Evolutionary conservation across 2,888 invertebrate genomes (phyloP).

Genomic region (Fragum sueziense): DNA sequence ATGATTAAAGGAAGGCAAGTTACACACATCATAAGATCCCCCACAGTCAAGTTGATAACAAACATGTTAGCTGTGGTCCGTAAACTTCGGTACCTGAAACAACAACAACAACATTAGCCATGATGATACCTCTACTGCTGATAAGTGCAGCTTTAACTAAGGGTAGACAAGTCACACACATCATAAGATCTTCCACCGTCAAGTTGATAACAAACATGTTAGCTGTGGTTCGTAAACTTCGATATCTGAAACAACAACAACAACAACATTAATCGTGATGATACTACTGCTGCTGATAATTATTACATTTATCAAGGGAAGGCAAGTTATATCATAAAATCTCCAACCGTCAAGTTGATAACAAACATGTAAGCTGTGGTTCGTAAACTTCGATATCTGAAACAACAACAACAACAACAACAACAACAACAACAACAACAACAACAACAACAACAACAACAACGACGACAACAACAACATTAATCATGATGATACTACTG

Average conservation of each 20-base stretch:
- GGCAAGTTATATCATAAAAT: no score
- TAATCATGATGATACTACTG: no score
- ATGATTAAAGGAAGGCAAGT: slow-evolving; percentile 1
- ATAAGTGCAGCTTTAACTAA: no score
- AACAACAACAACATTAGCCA: no score
- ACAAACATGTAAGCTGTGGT: slow-evolving; percentile 11
- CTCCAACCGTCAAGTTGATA: slow-evolving; percentile 14
- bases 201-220: slow-evolving; percentile 19
- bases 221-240: slow-evolving; percentile 1
- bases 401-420: no score
- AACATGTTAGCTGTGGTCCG: slow-evolving; percentile 13
- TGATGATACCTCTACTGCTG: no score
- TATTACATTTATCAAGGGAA: no score
- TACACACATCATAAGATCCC: slow-evolving; percentile 13
- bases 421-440: no score
- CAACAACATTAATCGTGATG: no score
- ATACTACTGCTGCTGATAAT: no score
- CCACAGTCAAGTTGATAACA: slow-evolving; percentile 19
- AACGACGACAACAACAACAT: no score
- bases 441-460: no score
- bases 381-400: slow-evolving; percentile 7
- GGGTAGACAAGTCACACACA: slow-evolving; percentile 16
- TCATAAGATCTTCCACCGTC: slow-evolving; percentile 14
- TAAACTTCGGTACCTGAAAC: slow-evolving; percentile 9
- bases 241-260: slow-evolving; percentile 12